These are phyloP conservation scores for Pseudomyrmex dendroicus DNA, from an alignment of 1,140 invertebrate species.

Conservation along the genomic window DNA sequence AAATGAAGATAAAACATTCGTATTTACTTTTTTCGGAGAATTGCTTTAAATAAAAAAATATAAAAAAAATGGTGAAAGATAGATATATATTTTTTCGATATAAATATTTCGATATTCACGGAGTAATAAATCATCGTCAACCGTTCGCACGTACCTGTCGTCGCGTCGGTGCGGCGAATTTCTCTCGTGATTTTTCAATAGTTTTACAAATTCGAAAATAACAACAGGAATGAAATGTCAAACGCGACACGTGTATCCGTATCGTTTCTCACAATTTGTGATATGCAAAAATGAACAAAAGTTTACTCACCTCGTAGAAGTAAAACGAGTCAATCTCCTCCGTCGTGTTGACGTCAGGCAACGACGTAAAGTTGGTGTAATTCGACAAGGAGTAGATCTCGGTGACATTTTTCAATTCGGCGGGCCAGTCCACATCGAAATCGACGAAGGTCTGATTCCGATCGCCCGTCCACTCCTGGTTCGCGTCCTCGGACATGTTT, in stretches of 20 bases:
- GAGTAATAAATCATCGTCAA: constrained; percentile 21
- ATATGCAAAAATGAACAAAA: background rate
- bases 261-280: background rate
- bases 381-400: constrained; percentile 23
- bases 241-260: background rate
- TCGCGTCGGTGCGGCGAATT: background rate
- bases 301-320: constrained; percentile 79
- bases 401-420: background rate
- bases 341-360: constrained; percentile 69
- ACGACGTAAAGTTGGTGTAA: constrained; percentile 62
- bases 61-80: background rate
- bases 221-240: constrained; percentile 3
- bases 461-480: constrained; percentile 13
- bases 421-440: constrained; percentile 16
- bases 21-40: too few relatives aligned
- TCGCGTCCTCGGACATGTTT: constrained; percentile 57
- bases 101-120: background rate
- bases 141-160: background rate
- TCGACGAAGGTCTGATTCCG: constrained; percentile 51
- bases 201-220: background rate
- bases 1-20: background rate
- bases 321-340: constrained; percentile 80
- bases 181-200: background rate
- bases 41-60: background rate
- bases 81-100: background rate